Evolutionary conservation across 2,888 invertebrate species (phyloP), one percentile per base, ranked within the genome.

Genomic region (Criorhina ranunculi): DNA sequence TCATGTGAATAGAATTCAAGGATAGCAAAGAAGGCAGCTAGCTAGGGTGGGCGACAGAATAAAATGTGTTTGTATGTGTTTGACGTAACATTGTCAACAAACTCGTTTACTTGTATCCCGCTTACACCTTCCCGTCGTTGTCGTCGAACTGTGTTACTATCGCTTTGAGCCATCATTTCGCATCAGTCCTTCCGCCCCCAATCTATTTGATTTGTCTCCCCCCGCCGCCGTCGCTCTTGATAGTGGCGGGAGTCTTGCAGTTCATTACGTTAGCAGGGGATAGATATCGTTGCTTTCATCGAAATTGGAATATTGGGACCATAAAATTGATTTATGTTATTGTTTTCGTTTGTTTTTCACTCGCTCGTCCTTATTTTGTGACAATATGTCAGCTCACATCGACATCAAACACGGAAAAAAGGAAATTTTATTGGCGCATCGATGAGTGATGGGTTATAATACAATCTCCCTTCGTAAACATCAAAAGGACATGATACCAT

Each of bases 241-340:
- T 29, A 57, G 51, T 40, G n/a, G 51, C 31, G n/a, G 15, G 37
- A 53, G 75, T 55, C 46, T 46, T 40, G 29, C 40, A 67, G 78
- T 69, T 83, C 67, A 73, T 69, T 60, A 69, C 55, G 37, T n/a
- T 72, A 44, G 35, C 40, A 15, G 42, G 40, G 1, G 9, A 15
- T 11, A 24, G 53, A 49, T 55, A 67, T 69, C 60, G 49, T 17
- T 15, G 37, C 57, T 83, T 62, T 67, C 78, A 73, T 69, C 51
- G 60, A 73, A 83, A 73, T 83, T 83, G 78, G 83, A 83, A 83
- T 83, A 83, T 78, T 78, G 78, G 72, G 60, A 78, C 67, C 57
- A 78, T 83, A 83, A 83, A 83, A 78, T 83, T 83, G 83, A 83
- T 83, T 83, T 83, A 83, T 83, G 73, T 83, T 78, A 83, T 83